A percentile compares a stretch with the other conserved stretches of the same genome.
Conservation (phyloP, 1,140 invertebrate species). For the Araneus ventricosus region DNA sequence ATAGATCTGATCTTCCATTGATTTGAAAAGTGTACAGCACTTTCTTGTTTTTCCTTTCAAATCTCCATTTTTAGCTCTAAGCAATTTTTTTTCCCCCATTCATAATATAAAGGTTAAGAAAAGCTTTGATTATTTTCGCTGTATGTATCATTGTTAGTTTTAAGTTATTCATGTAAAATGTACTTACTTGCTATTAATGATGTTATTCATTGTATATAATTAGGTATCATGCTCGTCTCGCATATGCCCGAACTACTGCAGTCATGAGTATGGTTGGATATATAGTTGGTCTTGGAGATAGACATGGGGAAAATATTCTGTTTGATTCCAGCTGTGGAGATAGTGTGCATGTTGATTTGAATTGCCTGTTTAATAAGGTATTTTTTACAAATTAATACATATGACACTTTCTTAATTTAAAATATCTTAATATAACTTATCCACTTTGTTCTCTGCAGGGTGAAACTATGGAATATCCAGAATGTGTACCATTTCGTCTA, state of each 20-base stretch:
- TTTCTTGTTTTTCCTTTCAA: too few species aligned
- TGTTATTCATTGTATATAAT: too few species aligned
- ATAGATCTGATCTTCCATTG: too few species aligned
- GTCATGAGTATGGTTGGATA: slow-evolving; percentile 99
- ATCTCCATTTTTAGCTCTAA: too few species aligned
- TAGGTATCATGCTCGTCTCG: slow-evolving; percentile 85
- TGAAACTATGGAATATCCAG: slow-evolving; percentile 93
- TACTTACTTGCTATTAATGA: too few species aligned
- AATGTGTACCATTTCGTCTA: slow-evolving; percentile 96
- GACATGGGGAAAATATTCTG: slow-evolving; percentile 98
- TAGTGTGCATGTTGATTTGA: slow-evolving; percentile 98
- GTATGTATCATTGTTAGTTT: too few species aligned
- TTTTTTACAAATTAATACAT: background rate
- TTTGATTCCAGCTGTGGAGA: slow-evolving; percentile 95
- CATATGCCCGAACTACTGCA: slow-evolving; percentile 94
- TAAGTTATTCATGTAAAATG: too few species aligned
- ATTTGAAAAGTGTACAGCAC: too few species aligned
- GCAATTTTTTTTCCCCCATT: too few species aligned
- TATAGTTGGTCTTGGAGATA: slow-evolving; percentile 96
- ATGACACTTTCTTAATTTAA: background rate
- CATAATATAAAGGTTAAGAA: too few species aligned
- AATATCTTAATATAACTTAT: slow-evolving; percentile 86
- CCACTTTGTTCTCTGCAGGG: slow-evolving; percentile 81
- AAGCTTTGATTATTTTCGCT: too few species aligned
- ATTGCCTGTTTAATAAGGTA: slow-evolving; percentile 93